These are phyloP conservation scores for Spea bombifrons DNA, from an alignment of 2,113 vertebrate species.

Conservation along the genomic window DNA sequence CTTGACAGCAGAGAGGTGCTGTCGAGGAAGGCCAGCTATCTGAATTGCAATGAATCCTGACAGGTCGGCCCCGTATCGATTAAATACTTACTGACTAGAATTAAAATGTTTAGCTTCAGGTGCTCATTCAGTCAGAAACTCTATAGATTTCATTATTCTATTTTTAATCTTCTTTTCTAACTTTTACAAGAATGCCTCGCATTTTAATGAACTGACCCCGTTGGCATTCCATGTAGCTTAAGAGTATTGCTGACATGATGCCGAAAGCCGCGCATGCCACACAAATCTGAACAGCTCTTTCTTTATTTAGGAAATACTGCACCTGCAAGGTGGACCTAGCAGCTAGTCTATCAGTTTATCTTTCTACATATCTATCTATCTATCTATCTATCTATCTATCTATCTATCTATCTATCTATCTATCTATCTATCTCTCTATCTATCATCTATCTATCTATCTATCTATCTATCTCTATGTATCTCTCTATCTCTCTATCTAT, in stretches of 20 bases:
- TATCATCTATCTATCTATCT: too few species aligned
- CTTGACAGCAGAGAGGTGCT: conserved; percentile 3
- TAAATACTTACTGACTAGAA: conserved; percentile 19
- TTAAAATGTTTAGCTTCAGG: conserved; percentile 23
- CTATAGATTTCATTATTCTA: conserved; percentile 4
- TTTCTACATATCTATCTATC: neutral
- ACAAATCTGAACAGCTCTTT: neutral
- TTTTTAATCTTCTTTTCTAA: conserved; percentile 22
- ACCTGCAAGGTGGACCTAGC: conserved; percentile 21
- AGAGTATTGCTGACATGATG: conserved; percentile 32
- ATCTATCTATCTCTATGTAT: neutral
- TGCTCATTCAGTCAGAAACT: conserved; percentile 14
- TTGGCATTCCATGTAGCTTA: conserved; percentile 25
- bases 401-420: too few species aligned
- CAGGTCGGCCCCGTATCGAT: conserved; percentile 5
- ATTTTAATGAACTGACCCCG: conserved; percentile 30
- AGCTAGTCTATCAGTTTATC: neutral
- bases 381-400: neutral
- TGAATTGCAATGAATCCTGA: conserved; percentile 30
- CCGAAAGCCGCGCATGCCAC: neutral
- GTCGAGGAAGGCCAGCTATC: neutral
- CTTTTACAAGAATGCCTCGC: conserved; percentile 27
- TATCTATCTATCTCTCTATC: too few species aligned
- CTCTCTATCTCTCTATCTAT: neutral
- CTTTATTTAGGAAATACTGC: conserved; percentile 5